A percentile compares a stretch with the other conserved stretches of the same genome.
Evolutionary conservation across 2,113 vertebrate species (phyloP).

Genomic region (Copsychus sechellarum): DNA sequence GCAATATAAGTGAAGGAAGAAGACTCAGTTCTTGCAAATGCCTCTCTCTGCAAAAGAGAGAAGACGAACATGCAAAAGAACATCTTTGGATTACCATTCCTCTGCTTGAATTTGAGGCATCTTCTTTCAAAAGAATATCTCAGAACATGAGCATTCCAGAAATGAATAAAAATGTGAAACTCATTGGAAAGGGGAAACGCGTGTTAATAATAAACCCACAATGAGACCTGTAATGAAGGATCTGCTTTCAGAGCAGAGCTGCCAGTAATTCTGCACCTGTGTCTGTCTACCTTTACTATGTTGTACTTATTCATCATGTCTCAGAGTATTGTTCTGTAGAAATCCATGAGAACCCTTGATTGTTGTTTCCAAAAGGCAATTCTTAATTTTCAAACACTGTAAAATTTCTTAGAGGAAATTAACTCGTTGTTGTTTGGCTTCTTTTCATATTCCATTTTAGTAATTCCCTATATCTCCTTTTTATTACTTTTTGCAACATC

Average conservation of each 20-base stretch:
- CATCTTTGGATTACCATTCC: background rate
- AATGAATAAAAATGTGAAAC: background rate
- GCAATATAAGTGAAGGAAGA: background rate
- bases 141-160: background rate
- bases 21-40: background rate
- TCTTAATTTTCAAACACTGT: background rate
- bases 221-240: background rate
- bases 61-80: background rate
- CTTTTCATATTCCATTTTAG: conserved; percentile 16
- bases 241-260: background rate
- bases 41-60: background rate
- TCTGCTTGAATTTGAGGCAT: background rate
- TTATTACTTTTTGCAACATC: conserved; percentile 27
- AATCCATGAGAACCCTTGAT: background rate
- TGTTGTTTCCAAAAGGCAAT: background rate
- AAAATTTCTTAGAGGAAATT: conserved; percentile 16
- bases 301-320: background rate
- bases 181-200: background rate
- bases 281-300: background rate
- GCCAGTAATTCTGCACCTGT: background rate
- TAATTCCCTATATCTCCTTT: background rate
- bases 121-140: background rate
- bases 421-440: background rate
- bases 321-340: background rate
- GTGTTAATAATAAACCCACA: background rate